Conservation (phyloP, 2,888 invertebrate species). For the Ectobius pallidus region DNA sequence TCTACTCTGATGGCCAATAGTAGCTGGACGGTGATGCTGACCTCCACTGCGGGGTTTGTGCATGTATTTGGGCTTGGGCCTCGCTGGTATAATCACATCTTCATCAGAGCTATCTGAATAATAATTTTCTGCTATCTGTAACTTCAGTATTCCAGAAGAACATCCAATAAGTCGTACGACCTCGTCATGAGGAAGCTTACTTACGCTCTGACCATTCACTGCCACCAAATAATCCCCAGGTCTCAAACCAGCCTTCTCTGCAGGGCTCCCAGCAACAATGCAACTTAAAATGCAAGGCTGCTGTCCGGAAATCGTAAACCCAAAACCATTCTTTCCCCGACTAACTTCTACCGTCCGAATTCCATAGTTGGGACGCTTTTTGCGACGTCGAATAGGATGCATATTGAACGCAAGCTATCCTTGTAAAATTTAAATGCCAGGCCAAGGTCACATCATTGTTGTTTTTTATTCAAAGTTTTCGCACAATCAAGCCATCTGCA, state of each 20-base stretch:
- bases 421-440: not conserved
- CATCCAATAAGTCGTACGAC: conserved; percentile 90
- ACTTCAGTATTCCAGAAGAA: conserved; percentile 79
- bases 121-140: conserved; percentile 87
- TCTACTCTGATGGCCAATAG: conserved; percentile 52
- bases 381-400: conserved; percentile 68
- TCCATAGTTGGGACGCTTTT: conserved; percentile 74
- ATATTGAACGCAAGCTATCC: conserved; percentile 52
- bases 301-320: conserved; percentile 97
- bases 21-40: conserved; percentile 39
- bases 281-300: conserved; percentile 94
- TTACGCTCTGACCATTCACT: conserved; percentile 90
- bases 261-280: conserved; percentile 88
- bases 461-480: no score
- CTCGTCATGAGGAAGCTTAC: conserved; percentile 90
- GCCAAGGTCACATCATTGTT: conserved; percentile 22
- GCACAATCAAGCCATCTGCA: no score
- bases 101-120: conserved; percentile 87
- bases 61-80: conserved; percentile 65
- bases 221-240: conserved; percentile 92
- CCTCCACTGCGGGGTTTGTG: conserved; percentile 56
- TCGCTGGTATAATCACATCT: conserved; percentile 65
- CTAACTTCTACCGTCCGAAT: conserved; percentile 84
- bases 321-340: conserved; percentile 88
- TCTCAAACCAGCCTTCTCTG: conserved; percentile 86